These are phyloP conservation scores for Serranus cabrilla DNA, from an alignment of 2,797 vertebrate genomes.

Conservation along the genomic window DNA sequence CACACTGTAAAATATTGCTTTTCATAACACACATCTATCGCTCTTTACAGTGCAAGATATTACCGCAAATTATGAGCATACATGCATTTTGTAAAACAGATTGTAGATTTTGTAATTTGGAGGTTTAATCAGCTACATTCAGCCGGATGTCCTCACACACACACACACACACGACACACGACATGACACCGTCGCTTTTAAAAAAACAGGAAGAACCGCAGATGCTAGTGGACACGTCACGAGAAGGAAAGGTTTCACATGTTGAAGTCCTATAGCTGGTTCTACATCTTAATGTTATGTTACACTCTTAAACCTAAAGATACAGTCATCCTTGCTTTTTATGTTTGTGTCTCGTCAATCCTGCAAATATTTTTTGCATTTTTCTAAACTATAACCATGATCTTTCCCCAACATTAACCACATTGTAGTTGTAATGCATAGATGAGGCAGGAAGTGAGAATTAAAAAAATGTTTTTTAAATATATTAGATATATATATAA, in stretches of 20 bases:
- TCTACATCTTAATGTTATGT: too few relatives aligned
- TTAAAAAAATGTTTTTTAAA: too few relatives aligned
- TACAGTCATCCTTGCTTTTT: too few relatives aligned
- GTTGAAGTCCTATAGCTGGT: constrained; percentile 64
- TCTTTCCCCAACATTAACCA: neutral
- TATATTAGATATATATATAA: too few relatives aligned
- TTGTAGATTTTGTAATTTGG: constrained; percentile 37
- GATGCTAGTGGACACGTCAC: constrained; percentile 43
- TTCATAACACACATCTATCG: constrained; percentile 49
- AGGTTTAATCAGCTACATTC: constrained; percentile 18
- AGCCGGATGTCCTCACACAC: constrained; percentile 31
- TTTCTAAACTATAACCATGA: neutral
- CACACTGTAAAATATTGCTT: constrained; percentile 76
- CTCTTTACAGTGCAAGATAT: constrained; percentile 53
- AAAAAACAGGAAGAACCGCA: constrained; percentile 41
- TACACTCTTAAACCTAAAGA: too few relatives aligned
- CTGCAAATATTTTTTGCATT: neutral
- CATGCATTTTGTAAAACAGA: constrained; percentile 25
- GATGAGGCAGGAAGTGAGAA: neutral
- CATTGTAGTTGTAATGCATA: neutral
- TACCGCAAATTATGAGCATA: constrained; percentile 26
- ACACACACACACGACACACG: too few relatives aligned
- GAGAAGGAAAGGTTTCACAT: constrained; percentile 31
- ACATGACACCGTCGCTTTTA: constrained; percentile 3
- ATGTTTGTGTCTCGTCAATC: neutral